Evolutionary conservation across 2,113 vertebrate species (phyloP).

Genomic region (Hypomesus transpacificus): DNA sequence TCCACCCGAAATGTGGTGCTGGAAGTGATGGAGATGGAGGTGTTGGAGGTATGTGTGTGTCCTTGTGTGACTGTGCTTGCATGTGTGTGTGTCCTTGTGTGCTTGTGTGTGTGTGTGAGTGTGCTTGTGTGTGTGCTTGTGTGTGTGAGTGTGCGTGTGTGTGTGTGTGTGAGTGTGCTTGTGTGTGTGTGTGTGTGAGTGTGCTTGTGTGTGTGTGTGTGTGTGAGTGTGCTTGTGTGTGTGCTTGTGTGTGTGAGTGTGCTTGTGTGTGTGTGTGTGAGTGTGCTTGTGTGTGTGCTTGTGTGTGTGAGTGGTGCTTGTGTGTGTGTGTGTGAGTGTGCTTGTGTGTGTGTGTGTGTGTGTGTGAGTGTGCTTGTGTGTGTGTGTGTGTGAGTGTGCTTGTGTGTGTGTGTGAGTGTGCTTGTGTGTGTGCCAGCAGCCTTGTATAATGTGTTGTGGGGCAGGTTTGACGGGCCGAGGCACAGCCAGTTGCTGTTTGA

Average conservation of each 20-base stretch:
- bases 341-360: not conserved
- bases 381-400: slow-evolving; percentile 48
- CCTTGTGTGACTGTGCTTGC: not conserved
- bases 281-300: not conserved
- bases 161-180: slow-evolving; percentile 48
- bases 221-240: slow-evolving; percentile 30
- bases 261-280: not conserved
- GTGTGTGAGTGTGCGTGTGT: slow-evolving; percentile 47
- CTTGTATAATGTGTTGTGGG: slow-evolving; percentile 63
- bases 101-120: not conserved
- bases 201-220: not conserved
- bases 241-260: slow-evolving; percentile 15
- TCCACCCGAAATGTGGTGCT: too few relatives aligned
- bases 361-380: not conserved
- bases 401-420: slow-evolving; percentile 21
- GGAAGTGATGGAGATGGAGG: too few relatives aligned
- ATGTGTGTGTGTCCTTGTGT: slow-evolving; percentile 38
- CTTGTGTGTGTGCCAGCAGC: slow-evolving; percentile 28
- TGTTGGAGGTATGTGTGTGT: not conserved
- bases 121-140: slow-evolving; percentile 47
- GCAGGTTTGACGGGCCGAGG: slow-evolving; percentile 47
- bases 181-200: slow-evolving; percentile 19
- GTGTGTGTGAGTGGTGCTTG: not conserved
- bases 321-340: not conserved
- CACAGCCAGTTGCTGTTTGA: slow-evolving; percentile 35